Evolutionary conservation across 2,888 invertebrate species (phyloP), one percentile per base, ranked within the genome.

Genomic region (Cryptosula pallasiana): DNA sequence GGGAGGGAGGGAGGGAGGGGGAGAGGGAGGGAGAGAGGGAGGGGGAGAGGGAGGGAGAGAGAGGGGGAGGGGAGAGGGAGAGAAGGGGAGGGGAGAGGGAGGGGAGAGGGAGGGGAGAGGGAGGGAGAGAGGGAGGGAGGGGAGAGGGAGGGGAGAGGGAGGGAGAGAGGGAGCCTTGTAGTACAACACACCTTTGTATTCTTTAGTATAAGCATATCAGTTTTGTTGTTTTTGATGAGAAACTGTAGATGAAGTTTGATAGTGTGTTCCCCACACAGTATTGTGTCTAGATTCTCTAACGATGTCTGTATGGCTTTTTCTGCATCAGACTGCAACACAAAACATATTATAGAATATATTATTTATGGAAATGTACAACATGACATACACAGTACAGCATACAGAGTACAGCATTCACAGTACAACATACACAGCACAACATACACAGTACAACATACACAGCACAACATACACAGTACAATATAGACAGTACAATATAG

Each of bases 191-290:
- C 84, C 79, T 87, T 88, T 69, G 87, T 87, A 74, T 86, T 95
- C 83, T 95, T 95, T 73, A 96, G 86, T 76, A 96, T 92, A 32
- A 96, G 89, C 88, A 96, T 90, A 86, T 99, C 99, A 1, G 97
- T 95, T 85, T 97, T 95, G 87, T 99, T 99, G 79, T 96, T 96
- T 76, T 97, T 90, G 78, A 99, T 98, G 73, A 99, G 89, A 84
- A 99, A 99, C 86, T 99, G 99, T 75, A 99, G 87, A 84, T 99
- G 95, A 73, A 96, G 88, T 76, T 92, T 94, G 81, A 99, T 98
- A 0, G 96, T 93, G n/a, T 95, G 90, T 86, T 97, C 95, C 45
- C 99, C 99, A 72, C 94, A 92, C 35, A 99, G 87, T 80, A 99
- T 98, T 27, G 91, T 91, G 73, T 94, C 91, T 45, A 99, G 86